phyloP scores from a whole-genome alignment of 2,113 vertebrate genomes.

The Callocephalon fimbriatum region DNA sequence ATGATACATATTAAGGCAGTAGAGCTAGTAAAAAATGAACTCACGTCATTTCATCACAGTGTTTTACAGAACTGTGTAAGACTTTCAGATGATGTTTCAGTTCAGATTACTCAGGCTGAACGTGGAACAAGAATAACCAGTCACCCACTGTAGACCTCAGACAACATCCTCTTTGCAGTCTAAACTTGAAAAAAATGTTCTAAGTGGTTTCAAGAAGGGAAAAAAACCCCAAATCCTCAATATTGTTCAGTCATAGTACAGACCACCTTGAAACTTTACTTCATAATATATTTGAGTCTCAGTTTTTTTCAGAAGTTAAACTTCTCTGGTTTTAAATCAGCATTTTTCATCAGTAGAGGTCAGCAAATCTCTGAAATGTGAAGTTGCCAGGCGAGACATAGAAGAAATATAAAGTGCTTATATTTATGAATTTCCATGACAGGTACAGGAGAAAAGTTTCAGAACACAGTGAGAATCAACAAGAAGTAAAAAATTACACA shows the following conservation, averaged over 20 bases:
- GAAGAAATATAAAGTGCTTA: neutral
- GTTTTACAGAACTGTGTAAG: neutral
- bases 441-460: neutral
- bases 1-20: neutral
- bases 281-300: neutral
- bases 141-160: neutral
- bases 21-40: neutral
- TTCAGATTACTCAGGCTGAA: neutral
- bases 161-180: neutral
- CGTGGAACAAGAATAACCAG: neutral
- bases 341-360: neutral
- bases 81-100: neutral
- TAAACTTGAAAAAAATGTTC: neutral
- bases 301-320: neutral
- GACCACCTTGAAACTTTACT: neutral
- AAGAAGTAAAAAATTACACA: neutral
- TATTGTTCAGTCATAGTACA: neutral
- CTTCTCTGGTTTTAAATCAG: neutral
- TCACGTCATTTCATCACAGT: neutral
- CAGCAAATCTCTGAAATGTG: neutral
- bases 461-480: neutral
- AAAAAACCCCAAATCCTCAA: accelerated
- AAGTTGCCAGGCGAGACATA: neutral
- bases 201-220: neutral
- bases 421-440: neutral